Evolutionary conservation across 2,888 invertebrate species (phyloP), one percentile per base, ranked within the genome.

Genomic region (Mesorhabditis spiculigera): DNA sequence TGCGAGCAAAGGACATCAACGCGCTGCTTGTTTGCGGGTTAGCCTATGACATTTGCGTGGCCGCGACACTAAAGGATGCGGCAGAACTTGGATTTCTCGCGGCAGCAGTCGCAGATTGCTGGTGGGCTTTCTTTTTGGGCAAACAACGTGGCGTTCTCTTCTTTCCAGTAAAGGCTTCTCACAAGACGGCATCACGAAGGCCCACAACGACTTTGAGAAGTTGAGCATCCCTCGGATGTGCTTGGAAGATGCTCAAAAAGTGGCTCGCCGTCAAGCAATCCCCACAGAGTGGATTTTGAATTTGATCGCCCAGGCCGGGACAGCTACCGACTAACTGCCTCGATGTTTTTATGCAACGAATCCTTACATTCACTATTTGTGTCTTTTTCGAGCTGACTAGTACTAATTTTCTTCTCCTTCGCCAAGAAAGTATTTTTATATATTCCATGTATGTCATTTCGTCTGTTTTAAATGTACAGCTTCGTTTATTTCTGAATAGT

Each of bases 21-120:
- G 95, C 95, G 86, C 92, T 96, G 78, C 95, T 93, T 87, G 91
- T 95, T 62, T 95, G 95, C 86, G 96, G 96, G 0, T 88, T 96
- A 73, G 96, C 96, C 0, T 94, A 93, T 85, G 96, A 96, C 87
- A 92, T 95, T 65, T 96, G 96, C 87, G 95, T 96, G 10, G 86
- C 76, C 66, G 75, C 78, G 68, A 81, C 81, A 2, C 66, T 78
- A n/a, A 75, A 76, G 65, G 78, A 67, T 10, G 75, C 81, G 0
- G 73, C 76, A 6, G 73, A 75, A 43, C 76, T 76, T 45, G 79
- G 79, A 50, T 84, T 82, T 68, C 68, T 80, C 66, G 78, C 82
- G 4, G 76, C 80, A 44, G 74, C 84, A 13, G 74, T 83, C 3
- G 67, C 71, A 42, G 80, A 78, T 66, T 82, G 81, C 73, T 80